phyloP scores from a whole-genome alignment of 1,140 invertebrate genomes.

The Cataglyphis hispanica region DNA sequence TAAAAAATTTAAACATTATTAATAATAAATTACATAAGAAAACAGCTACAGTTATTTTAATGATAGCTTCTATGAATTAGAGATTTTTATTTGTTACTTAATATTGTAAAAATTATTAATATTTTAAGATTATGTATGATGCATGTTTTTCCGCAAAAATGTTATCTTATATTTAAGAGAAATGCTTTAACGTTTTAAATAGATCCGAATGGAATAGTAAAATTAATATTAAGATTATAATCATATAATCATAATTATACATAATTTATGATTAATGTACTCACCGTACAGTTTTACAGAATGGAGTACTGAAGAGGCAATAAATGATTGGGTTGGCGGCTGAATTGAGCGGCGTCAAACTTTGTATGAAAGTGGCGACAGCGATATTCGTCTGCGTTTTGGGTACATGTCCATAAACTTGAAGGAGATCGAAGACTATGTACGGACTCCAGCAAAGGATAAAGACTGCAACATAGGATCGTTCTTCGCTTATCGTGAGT shows the following conservation, averaged over 20 bases:
- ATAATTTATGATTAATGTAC: conserved; percentile 59
- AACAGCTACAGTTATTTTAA: not conserved
- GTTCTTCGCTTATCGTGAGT: not conserved
- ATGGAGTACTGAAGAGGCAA: conserved; percentile 96
- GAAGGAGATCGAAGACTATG: conserved; percentile 96
- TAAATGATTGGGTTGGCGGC: conserved; percentile 98
- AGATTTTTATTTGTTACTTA: not conserved
- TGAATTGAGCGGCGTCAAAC: conserved; percentile 96
- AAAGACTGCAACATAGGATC: conserved; percentile 91
- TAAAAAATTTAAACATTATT: not conserved
- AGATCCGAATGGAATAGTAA: not conserved
- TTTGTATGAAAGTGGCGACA: conserved; percentile 96
- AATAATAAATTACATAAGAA: no score
- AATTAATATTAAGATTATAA: not conserved
- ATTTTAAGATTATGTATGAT: not conserved
- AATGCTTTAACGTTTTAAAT: not conserved
- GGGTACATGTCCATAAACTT: conserved; percentile 95
- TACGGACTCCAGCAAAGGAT: conserved; percentile 98
- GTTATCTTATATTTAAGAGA: not conserved
- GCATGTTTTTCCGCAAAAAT: not conserved
- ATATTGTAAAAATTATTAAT: not conserved
- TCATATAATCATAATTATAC: conserved; percentile 1
- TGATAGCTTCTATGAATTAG: not conserved
- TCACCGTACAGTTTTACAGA: conserved; percentile 95
- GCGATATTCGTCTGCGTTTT: conserved; percentile 93